phyloP scores from a whole-genome alignment of 2,113 vertebrate species.

The Cavia aperea region DNA sequence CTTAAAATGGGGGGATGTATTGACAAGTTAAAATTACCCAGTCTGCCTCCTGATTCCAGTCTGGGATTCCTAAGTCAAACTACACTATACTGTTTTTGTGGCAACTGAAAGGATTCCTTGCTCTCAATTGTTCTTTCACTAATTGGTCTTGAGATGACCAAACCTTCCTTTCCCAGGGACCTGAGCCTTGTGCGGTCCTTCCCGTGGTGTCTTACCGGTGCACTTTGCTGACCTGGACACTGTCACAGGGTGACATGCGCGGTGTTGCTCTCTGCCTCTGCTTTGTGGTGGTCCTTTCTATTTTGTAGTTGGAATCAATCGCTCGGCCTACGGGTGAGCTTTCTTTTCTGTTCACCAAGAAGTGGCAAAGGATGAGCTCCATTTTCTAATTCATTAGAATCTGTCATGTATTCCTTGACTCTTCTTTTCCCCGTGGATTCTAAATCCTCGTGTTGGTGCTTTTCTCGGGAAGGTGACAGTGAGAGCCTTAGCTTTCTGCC shows the following conservation, averaged over 20 bases:
- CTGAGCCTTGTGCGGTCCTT: not conserved
- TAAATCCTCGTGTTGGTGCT: slow-evolving; percentile 2
- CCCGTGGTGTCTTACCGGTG: not conserved
- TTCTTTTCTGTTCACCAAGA: slow-evolving; percentile 20
- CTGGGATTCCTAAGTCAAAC: slow-evolving; percentile 20
- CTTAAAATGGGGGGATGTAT: not conserved
- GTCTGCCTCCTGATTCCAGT: not conserved
- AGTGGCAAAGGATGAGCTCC: not conserved
- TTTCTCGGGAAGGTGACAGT: not conserved
- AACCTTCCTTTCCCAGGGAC: not conserved
- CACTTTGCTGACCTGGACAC: not conserved
- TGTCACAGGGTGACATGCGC: not conserved
- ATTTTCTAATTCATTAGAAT: not conserved
- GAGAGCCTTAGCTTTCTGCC: not conserved
- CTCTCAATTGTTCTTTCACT: not conserved
- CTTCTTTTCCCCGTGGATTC: not conserved
- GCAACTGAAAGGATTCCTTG: slow-evolving; percentile 12
- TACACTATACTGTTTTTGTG: not conserved
- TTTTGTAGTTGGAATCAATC: slow-evolving; percentile 16
- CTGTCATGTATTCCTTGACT: not conserved
- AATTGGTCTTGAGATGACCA: not conserved
- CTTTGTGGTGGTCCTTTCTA: not conserved
- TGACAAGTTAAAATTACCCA: not conserved
- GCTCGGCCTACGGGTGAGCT: not conserved
- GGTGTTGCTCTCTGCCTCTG: not conserved